Conservation (phyloP, 2,888 invertebrate genomes). For the Mesochorus sp. region DNA sequence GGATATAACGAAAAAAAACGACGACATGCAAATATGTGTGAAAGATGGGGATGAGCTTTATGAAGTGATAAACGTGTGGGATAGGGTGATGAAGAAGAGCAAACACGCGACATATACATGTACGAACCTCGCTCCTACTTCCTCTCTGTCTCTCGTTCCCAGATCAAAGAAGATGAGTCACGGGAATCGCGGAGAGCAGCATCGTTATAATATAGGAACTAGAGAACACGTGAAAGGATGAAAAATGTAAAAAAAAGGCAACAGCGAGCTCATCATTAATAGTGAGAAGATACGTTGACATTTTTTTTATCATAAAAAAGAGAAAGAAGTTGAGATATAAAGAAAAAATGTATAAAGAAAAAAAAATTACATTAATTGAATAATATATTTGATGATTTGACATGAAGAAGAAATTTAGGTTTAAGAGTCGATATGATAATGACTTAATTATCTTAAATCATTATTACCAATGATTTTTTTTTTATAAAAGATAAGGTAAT, state of each 20-base stretch:
- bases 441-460: too few relatives aligned
- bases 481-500: too few relatives aligned
- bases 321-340: too few relatives aligned
- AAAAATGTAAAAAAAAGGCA: conserved; percentile 1
- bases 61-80: conserved; percentile 51
- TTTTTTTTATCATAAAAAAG: neutral
- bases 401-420: too few relatives aligned
- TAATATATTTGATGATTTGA: too few relatives aligned
- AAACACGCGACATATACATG: neutral
- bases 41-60: conserved; percentile 48
- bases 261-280: neutral
- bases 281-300: conserved; percentile 10
- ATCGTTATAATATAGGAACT: conserved; percentile 39
- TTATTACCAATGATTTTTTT: too few relatives aligned
- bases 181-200: conserved; percentile 20
- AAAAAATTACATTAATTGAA: too few relatives aligned
- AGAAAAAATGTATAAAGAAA: neutral
- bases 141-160: conserved; percentile 20
- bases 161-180: conserved; percentile 52
- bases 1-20: neutral
- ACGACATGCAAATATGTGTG: conserved; percentile 18
- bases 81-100: conserved; percentile 30
- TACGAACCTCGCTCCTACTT: neutral
- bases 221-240: neutral
- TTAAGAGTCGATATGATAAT: too few relatives aligned